Conservation (phyloP, 1,140 invertebrate species). For the Scylla paramamosain region DNA sequence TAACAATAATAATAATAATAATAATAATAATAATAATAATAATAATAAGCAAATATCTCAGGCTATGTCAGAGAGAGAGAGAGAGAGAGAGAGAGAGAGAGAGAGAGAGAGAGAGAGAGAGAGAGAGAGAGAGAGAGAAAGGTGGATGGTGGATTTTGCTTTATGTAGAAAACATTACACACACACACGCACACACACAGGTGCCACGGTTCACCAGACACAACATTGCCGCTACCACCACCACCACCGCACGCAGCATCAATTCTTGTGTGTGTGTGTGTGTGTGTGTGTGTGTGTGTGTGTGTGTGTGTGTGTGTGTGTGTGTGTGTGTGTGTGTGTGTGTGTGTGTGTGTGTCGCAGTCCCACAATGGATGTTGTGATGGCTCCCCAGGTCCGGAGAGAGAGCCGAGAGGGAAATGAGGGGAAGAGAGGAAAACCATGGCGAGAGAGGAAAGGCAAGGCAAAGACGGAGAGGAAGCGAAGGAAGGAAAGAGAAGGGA, state of each 20-base stretch:
- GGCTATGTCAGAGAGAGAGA: not conserved
- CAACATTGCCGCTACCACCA: not conserved
- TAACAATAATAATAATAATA: no score
- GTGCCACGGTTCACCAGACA: constrained; percentile 7
- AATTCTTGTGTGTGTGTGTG: not conserved
- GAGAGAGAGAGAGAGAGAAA: not conserved
- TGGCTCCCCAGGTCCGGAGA: not conserved
- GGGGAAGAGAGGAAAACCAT: not conserved
- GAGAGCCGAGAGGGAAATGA: not conserved
- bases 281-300: constrained; percentile 10
- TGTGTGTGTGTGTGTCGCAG: not conserved
- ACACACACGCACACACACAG: not conserved
- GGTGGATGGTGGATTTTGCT: not conserved
- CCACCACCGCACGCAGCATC: not conserved
- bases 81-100: not conserved
- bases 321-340: not conserved
- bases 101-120: not conserved
- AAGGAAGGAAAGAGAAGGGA: not conserved
- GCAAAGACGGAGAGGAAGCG: not conserved
- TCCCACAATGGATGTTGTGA: not conserved
- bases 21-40: not conserved
- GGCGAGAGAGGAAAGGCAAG: not conserved
- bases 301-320: not conserved
- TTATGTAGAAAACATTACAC: not conserved
- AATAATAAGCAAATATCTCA: not conserved